Evolutionary conservation across 53 echinoderm and acorn worm species (phyloP).

Genomic region (Temnopleurus reevesii): DNA sequence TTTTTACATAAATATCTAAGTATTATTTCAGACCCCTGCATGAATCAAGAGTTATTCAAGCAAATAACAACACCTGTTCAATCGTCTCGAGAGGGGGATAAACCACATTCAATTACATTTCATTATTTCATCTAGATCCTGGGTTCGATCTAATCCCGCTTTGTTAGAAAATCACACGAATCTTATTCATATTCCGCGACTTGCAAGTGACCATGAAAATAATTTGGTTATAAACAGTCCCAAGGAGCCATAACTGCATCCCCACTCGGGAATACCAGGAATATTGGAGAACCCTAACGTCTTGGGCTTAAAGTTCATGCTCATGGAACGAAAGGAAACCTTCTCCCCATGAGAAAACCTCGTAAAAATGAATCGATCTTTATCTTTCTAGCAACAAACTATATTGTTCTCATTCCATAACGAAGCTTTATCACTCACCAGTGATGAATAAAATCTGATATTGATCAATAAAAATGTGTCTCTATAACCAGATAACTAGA

Average conservation of each 20-base stretch:
- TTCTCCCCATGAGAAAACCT: background rate
- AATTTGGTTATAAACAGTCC: background rate
- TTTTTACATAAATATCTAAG: too few species aligned
- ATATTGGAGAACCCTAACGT: background rate
- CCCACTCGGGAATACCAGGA: background rate
- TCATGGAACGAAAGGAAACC: background rate
- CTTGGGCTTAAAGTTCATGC: conserved; percentile 19
- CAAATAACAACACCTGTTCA: too few species aligned
- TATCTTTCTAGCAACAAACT: background rate
- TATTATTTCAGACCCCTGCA: too few species aligned
- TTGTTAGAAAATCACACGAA: too few species aligned
- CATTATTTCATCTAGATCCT: too few species aligned
- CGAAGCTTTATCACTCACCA: background rate
- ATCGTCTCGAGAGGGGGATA: too few species aligned
- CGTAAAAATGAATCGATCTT: background rate
- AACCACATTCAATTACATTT: too few species aligned
- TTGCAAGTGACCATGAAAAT: background rate
- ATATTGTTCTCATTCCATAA: background rate
- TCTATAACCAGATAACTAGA: background rate
- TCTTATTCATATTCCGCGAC: too few species aligned
- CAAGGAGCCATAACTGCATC: background rate
- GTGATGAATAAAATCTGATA: background rate
- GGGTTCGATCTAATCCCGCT: too few species aligned
- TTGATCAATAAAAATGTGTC: background rate
- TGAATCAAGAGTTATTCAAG: too few species aligned